phyloP scores from a whole-genome alignment of 2,797 vertebrate genomes.

The Peromyscus attwateri region DNA sequence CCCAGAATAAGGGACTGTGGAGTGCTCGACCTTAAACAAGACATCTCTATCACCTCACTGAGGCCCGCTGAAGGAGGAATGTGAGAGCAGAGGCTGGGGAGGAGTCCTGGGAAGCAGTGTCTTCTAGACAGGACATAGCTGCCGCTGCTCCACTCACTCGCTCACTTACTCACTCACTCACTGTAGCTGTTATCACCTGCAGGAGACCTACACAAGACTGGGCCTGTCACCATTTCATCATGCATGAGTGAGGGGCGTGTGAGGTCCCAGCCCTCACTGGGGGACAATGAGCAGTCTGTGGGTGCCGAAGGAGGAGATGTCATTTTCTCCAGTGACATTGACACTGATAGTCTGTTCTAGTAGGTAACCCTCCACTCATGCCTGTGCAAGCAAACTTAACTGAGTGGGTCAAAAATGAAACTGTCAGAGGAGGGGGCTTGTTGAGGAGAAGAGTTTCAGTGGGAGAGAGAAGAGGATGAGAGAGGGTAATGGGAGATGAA shows the following conservation, averaged over 20 bases:
- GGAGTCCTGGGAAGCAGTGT: background rate
- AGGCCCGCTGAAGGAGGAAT: background rate
- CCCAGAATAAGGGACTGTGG: background rate
- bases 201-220: background rate
- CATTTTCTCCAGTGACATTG: background rate
- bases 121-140: background rate
- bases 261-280: background rate
- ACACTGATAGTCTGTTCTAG: background rate
- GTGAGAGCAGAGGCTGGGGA: background rate
- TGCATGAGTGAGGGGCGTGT: background rate
- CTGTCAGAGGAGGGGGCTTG: too few relatives aligned
- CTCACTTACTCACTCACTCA: background rate
- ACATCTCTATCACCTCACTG: background rate
- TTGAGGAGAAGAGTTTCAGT: background rate
- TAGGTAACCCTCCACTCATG: background rate
- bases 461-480: background rate
- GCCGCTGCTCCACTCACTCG: rapidly evolving
- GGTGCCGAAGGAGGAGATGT: background rate
- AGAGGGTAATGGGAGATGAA: background rate
- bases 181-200: background rate
- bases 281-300: background rate
- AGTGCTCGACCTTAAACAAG: background rate
- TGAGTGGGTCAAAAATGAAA: background rate
- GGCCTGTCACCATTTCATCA: background rate
- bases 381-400: background rate